Conservation (phyloP, 2,113 vertebrate species). For the Apodemus speciosus region DNA sequence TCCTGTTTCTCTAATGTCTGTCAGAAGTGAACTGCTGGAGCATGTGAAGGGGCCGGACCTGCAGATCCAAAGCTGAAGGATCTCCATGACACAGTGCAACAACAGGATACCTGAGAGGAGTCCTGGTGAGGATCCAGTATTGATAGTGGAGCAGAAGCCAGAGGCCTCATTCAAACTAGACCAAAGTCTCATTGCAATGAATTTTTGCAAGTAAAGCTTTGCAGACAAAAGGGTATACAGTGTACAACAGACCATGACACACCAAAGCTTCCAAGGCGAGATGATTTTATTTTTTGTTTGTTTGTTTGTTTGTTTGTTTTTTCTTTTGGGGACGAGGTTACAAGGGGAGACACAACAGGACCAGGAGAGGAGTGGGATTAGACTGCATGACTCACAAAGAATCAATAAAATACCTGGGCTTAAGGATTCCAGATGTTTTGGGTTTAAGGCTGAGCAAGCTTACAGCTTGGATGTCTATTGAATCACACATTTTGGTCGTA, state of each 20-base stretch:
- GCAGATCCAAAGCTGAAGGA: not conserved
- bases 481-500: too few relatives aligned
- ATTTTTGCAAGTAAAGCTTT: not conserved
- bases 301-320: not conserved
- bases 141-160: not conserved
- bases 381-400: not conserved
- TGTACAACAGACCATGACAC: not conserved
- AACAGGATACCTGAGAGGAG: not conserved
- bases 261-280: not conserved
- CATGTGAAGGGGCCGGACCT: not conserved
- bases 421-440: not conserved
- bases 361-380: not conserved
- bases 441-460: not conserved
- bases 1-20: too few relatives aligned
- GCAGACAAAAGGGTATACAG: not conserved
- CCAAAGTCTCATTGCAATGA: not conserved
- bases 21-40: not conserved
- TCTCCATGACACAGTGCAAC: not conserved
- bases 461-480: not conserved
- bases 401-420: not conserved
- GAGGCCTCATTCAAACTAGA: not conserved
- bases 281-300: not conserved
- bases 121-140: not conserved
- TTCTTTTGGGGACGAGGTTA: not conserved
- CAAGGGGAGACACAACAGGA: not conserved